A percentile compares a stretch with the other conserved stretches of the same genome.
phyloP scores from a whole-genome alignment of 2,113 vertebrate species.

The Macroglossus sobrinus region DNA sequence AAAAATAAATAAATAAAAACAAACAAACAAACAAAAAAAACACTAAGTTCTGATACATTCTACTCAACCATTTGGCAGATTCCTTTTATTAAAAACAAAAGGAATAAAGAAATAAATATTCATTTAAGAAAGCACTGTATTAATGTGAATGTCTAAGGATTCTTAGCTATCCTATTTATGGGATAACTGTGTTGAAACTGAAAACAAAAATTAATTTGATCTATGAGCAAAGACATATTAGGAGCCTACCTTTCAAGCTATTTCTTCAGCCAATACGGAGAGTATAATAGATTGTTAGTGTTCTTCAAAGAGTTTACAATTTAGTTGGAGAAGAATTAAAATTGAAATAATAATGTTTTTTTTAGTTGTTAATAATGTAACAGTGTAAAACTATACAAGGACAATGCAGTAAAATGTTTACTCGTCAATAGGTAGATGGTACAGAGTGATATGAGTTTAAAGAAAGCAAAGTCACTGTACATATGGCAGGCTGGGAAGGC shows the following conservation, averaged over 20 bases:
- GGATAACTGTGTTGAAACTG: not conserved
- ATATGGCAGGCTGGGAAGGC: not conserved
- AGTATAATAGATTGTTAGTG: not conserved
- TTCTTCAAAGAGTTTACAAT: not conserved
- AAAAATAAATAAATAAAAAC: too few relatives aligned
- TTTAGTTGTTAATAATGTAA: not conserved
- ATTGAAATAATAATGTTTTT: not conserved
- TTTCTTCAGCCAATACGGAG: not conserved
- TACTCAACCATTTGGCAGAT: not conserved
- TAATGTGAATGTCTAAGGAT: not conserved
- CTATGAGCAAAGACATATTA: not conserved
- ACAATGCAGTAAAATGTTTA: not conserved
- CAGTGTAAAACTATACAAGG: not conserved
- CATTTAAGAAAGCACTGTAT: conserved; percentile 5
- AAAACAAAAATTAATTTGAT: not conserved
- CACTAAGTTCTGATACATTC: not conserved
- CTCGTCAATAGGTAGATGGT: not conserved
- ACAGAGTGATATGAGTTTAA: not conserved
- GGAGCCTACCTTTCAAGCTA: not conserved
- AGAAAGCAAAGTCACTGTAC: not conserved
- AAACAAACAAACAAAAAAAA: not conserved
- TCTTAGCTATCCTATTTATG: not conserved
- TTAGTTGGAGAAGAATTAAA: not conserved
- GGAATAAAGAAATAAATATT: not conserved
- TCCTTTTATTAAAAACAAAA: not conserved